Base-by-base conservation (phyloP, 2,797 vertebrate genomes). In the Champsocephalus gunnari region DNA sequence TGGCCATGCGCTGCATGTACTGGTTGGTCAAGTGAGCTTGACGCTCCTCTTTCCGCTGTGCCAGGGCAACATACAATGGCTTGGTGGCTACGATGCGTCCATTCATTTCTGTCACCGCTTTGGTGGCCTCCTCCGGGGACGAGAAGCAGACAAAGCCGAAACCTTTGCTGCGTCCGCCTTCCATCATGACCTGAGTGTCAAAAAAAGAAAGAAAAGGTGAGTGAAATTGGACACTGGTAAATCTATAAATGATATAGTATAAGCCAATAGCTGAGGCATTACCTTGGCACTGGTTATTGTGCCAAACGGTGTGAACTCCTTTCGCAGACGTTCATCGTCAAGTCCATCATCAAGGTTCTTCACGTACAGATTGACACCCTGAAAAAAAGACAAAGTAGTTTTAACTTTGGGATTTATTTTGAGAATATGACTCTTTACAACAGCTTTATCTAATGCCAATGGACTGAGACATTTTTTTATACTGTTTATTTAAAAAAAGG, bases 131-230 rank as follows among this genome's bases (percentile, higher is more conserved):
- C 90, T 99, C 98, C 24, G 97, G 97, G 14, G 98, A 99, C 0
- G 98, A 99, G 92, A 99, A 99, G 91, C 98, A 99, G 4, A 99
- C 98, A 61, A 99, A 99, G 60, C 98, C 98, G 71, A 99, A 99
- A 9, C 98, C 98, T 94, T 97, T 99, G 93, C 98, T 99, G 87
- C 97, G 97, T 10, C 98, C 97, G 7, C 97, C 97, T 85, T 99
- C 97, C 96, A 97, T 97, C 98, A 99, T 99, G 79, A 99, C 98
- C 98, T 99, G 90, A 32, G 75, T 53, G 24, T 0, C 1, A 49
- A 8, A 66, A 24, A 14, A 43, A 2, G 1, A 9, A 57, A 77
- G 9, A 0, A n/a, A 47, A 38, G 7, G 9, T 38, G 1, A 68
- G n/a, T 16, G 2, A 63, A 49, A 5, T 3, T 21, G 41, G 3